Percentiles rank a stretch among this genome's conserved stretches.
phyloP scores from a whole-genome alignment of 2,113 vertebrate genomes.

The Pelobates fuscus region DNA sequence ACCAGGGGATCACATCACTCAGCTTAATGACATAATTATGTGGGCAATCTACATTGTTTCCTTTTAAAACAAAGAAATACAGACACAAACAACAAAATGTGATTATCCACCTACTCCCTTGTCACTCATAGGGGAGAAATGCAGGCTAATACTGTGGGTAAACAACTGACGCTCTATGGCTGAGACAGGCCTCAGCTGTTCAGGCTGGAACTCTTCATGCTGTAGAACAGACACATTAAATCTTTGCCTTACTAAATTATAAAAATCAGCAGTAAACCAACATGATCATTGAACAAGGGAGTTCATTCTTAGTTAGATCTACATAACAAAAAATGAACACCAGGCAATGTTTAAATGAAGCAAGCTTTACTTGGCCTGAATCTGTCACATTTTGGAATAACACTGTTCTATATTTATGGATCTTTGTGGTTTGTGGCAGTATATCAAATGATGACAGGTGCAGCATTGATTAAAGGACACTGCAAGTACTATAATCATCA shows the following conservation, averaged over 20 bases:
- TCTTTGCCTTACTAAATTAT: background rate
- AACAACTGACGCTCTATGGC: background rate
- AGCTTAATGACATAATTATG: conserved; percentile 24
- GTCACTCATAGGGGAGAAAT: background rate
- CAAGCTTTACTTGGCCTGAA: too few relatives aligned
- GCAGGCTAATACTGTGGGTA: conserved; percentile 2
- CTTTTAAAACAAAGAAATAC: conserved; percentile 12
- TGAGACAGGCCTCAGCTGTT: conserved; percentile 9
- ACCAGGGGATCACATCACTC: conserved; percentile 12
- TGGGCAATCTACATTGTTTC: conserved; percentile 16
- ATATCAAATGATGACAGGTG: too few relatives aligned
- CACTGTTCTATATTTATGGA: too few relatives aligned
- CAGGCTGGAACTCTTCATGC: background rate
- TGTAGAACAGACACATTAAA: background rate
- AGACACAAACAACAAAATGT: conserved; percentile 28
- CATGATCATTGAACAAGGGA: too few relatives aligned
- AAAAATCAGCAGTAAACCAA: too few relatives aligned
- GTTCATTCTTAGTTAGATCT: too few relatives aligned
- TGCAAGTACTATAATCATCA: too few relatives aligned
- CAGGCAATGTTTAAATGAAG: too few relatives aligned
- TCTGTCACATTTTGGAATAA: too few relatives aligned
- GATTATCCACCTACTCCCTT: conserved; percentile 18
- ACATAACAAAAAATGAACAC: too few relatives aligned
- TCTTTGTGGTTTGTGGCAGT: too few relatives aligned
- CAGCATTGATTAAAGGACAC: too few relatives aligned